Base-by-base conservation (phyloP, 2,797 vertebrate genomes). In the Poeciliopsis turneri region DNA sequence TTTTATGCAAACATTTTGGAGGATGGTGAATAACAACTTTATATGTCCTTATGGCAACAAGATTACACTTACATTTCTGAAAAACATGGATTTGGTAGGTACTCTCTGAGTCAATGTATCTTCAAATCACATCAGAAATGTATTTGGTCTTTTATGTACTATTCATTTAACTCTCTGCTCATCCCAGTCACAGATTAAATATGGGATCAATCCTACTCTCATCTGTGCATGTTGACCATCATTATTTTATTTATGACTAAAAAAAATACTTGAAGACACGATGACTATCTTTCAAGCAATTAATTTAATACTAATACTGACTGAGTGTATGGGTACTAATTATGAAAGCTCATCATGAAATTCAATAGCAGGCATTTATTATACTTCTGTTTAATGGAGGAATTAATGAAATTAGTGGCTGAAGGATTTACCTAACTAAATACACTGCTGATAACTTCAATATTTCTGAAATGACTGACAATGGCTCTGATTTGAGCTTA, bases 121-220 rank as follows among this genome's bases (percentile, higher is more conserved):
- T 81, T 92, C 90, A 80, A 87, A 92, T 89, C 82, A 84, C 77
- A 86, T 89, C 69, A 41, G 71, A 75, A 55, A n/a, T 80, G 70
- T 57, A 47, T 81, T 59, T 75, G 46, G 74, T 46, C 78, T 39
- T 57, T 28, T 83, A 23, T 76, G 41, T 81, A n/a, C 20, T 77
- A 64, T 84, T 82, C 72, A 82, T 61, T 74, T 87, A 77, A 81
- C 87, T 79, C 72, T 78, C 80, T 77, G 75, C 41, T 76, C 20
- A 3, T 85, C 77, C 83, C 82, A 90, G 88, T 92, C 84, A 74
- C 81, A 88, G 90, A 93, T 93, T 92, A 92, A 76, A 93, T 92
- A 87, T 85, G 83, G 45, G 86, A 92, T 93, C 90, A 88, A 84
- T 85, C 77, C 74, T 76, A 76, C 72, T 72, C 72, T 92, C 91